Evolutionary conservation across 2,888 invertebrate species (phyloP), one percentile per base, ranked within the genome.

Genomic region (Sphaeridia pumilis): DNA sequence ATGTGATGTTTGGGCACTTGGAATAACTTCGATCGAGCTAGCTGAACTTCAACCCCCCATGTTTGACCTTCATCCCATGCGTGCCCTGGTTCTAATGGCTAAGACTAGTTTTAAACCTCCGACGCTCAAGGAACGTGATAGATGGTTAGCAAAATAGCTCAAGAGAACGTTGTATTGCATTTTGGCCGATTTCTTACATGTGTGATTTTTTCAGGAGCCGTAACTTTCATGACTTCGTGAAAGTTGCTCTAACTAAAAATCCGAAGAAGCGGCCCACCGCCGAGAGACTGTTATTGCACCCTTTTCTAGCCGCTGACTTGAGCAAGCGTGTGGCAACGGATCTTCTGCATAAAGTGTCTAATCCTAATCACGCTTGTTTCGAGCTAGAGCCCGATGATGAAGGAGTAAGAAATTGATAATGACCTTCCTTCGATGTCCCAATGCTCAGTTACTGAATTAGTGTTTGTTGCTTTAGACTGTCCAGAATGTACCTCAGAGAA

Each of bases 21-120:
- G 97, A 68, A 99, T 99, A 69, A 98, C 97, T 54, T 93, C 97
- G 48, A 78, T 99, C 60, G 98, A 99, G 78, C 99, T 99, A 98
- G 97, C 98, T 54, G 98, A 99, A 76, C 93, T 93, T 67, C 94
- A 95, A 74, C 97, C 97, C 59, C 95, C 98, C 35, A 79, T 99
- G 55, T 99, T 97, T 76, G 63, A 64, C 54, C 75, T 78, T 75
- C 78, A 78, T 69, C 98, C 98, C 24, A 99, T 99, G 98, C 80
- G 97, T 68, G 97, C 97, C 63, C 79, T 97, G 65, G 98, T 97
- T 75, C 82, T 98, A 67, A 97, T 97, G 73, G 97, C 97, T 65
- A 81, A 97, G 69, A 97, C n/a, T n/a, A n/a, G n/a, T n/a, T n/a
- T n/a, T n/a, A n/a, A 98, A 74, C 88, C 93, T 65, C 94, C 98